phyloP scores from a whole-genome alignment of 2,888 invertebrate genomes.

The Mechanitis mazaeus region DNA sequence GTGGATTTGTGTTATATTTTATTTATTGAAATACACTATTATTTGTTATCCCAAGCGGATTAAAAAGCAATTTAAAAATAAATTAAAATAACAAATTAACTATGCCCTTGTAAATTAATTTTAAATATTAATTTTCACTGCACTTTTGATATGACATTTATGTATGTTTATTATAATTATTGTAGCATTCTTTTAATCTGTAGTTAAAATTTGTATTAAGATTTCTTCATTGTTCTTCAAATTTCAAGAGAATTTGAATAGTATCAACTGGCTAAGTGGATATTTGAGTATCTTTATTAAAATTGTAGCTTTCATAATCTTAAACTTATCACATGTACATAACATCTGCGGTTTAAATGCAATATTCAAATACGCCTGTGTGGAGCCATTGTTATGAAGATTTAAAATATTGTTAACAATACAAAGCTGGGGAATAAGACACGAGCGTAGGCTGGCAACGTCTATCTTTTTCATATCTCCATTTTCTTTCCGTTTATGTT shows the following conservation, averaged over 20 bases:
- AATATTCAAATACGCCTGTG: conserved; percentile 1
- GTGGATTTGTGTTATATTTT: conserved; percentile 1
- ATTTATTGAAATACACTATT: background rate
- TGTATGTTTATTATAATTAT: too few relatives aligned
- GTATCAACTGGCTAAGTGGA: too few relatives aligned
- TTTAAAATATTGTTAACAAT: conserved; percentile 5
- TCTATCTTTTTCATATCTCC: conserved; percentile 6
- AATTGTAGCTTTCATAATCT: background rate
- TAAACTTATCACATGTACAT: background rate
- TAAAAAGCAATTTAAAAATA: conserved; percentile 2
- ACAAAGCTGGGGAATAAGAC: conserved; percentile 3
- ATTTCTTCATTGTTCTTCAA: too few relatives aligned
- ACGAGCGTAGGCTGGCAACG: conserved; percentile 1
- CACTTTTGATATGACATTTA: background rate
- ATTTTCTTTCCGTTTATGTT: conserved; percentile 3
- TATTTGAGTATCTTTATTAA: background rate
- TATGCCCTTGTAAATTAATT: background rate
- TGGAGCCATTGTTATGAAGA: conserved; percentile 1
- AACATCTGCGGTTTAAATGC: background rate
- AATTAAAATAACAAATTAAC: background rate
- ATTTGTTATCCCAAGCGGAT: background rate
- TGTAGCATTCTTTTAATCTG: too few relatives aligned
- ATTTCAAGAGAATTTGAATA: too few relatives aligned
- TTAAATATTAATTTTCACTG: background rate
- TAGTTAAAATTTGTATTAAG: too few relatives aligned